phyloP scores from a whole-genome alignment of 2,888 invertebrate genomes.

The Melikaiella ostensackeni region DNA sequence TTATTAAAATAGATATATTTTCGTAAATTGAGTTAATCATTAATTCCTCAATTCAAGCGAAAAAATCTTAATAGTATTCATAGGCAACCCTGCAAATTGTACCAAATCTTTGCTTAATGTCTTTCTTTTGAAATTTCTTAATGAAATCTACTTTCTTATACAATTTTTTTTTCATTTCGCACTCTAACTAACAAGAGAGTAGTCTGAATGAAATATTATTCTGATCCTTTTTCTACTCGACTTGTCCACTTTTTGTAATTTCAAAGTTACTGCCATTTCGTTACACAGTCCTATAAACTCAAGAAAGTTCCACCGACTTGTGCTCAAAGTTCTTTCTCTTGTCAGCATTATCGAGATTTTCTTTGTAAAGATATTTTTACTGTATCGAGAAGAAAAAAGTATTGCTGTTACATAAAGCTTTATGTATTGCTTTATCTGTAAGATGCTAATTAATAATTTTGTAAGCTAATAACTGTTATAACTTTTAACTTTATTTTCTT shows the following conservation, averaged over 20 bases:
- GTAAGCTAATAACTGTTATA: not conserved
- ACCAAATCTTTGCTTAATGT: too few species aligned
- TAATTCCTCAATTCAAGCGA: too few species aligned
- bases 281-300: not conserved
- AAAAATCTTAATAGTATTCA: too few species aligned
- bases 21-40: too few species aligned
- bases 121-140: too few species aligned
- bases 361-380: not conserved
- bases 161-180: too few species aligned
- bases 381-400: not conserved
- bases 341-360: not conserved
- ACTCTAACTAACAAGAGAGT: constrained; percentile 22
- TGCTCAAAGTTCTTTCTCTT: not conserved
- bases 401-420: not conserved
- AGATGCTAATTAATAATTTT: not conserved
- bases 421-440: not conserved
- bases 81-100: too few species aligned
- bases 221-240: not conserved
- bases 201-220: constrained; percentile 20
- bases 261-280: not conserved
- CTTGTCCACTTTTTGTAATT: constrained; percentile 10
- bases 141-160: too few species aligned
- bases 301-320: not conserved
- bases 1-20: too few species aligned
- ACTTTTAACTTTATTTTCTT: not conserved